phyloP scores from a whole-genome alignment of 2,888 invertebrate species.

The Protula sp. region DNA sequence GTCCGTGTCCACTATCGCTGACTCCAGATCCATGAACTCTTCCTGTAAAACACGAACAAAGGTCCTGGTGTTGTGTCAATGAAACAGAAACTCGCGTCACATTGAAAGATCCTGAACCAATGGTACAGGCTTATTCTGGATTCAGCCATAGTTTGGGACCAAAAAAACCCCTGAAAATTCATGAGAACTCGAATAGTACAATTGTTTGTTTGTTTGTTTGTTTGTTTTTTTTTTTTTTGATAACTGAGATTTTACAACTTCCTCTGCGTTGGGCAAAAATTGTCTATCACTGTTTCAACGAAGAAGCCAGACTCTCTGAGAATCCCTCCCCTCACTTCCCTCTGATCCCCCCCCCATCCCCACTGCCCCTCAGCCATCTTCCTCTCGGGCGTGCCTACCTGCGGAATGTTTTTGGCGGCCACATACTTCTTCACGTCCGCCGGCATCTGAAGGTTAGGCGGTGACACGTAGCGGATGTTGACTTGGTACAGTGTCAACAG shows the following conservation, averaged over 20 bases:
- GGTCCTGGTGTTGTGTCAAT: neutral
- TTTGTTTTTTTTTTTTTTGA: too few relatives aligned
- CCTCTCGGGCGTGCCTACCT: conserved; percentile 54
- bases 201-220: too few relatives aligned
- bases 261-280: too few relatives aligned
- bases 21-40: conserved; percentile 63
- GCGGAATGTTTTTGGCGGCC: conserved; percentile 70
- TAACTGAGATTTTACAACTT: too few relatives aligned
- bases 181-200: too few relatives aligned
- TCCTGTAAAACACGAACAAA: conserved; percentile 30
- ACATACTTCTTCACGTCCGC: conserved; percentile 76
- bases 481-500: conserved; percentile 91
- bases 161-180: too few relatives aligned
- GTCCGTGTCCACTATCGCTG: conserved; percentile 86
- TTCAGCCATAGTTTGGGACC: too few relatives aligned
- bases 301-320: too few relatives aligned
- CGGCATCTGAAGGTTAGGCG: conserved; percentile 84
- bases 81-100: too few relatives aligned
- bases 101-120: neutral
- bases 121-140: neutral
- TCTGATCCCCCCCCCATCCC: too few relatives aligned
- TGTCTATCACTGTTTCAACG: too few relatives aligned
- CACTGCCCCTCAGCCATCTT: neutral
- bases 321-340: too few relatives aligned
- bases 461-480: conserved; percentile 85